phyloP scores from a whole-genome alignment of 2,797 vertebrate genomes.

The Gastrophryne carolinensis region DNA sequence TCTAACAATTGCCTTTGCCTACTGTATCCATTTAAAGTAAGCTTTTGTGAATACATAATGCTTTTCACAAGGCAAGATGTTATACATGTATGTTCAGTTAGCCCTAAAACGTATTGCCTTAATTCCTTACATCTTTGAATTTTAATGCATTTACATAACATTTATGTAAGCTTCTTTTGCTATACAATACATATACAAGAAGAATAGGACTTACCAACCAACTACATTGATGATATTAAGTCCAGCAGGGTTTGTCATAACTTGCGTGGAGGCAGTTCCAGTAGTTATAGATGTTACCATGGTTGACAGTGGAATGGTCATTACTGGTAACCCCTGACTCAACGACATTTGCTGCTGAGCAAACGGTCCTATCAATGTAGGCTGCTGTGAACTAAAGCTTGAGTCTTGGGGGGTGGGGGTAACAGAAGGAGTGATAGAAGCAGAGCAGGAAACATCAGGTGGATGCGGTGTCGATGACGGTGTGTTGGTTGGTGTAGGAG shows the following conservation, averaged over 20 bases:
- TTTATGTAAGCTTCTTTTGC: too few relatives aligned
- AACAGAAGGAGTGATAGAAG: conserved; percentile 79
- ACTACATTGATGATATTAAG: conserved; percentile 97
- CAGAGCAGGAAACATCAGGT: conserved; percentile 78
- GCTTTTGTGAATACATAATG: too few relatives aligned
- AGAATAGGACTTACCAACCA: conserved; percentile 81
- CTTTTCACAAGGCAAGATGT: too few relatives aligned
- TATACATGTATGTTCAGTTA: too few relatives aligned
- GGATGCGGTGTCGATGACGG: conserved; percentile 93
- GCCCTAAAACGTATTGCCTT: too few relatives aligned
- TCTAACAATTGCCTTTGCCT: too few relatives aligned
- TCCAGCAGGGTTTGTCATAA: conserved; percentile 88
- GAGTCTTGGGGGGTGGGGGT: conserved; percentile 82
- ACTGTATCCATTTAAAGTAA: too few relatives aligned
- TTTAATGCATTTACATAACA: too few relatives aligned
- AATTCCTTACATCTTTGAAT: too few relatives aligned
- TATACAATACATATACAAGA: too few relatives aligned
- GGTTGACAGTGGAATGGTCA: conserved; percentile 94
- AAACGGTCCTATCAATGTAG: conserved; percentile 84
- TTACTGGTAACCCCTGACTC: conserved; percentile 90
- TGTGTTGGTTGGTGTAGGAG: conserved; percentile 92
- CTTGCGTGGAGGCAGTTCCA: conserved; percentile 86
- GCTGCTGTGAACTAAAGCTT: conserved; percentile 82
- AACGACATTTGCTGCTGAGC: conserved; percentile 92
- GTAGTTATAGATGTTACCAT: conserved; percentile 84